Evolutionary conservation across 2,888 invertebrate species (phyloP).

Genomic region (Scelioninae gen. 2): DNA sequence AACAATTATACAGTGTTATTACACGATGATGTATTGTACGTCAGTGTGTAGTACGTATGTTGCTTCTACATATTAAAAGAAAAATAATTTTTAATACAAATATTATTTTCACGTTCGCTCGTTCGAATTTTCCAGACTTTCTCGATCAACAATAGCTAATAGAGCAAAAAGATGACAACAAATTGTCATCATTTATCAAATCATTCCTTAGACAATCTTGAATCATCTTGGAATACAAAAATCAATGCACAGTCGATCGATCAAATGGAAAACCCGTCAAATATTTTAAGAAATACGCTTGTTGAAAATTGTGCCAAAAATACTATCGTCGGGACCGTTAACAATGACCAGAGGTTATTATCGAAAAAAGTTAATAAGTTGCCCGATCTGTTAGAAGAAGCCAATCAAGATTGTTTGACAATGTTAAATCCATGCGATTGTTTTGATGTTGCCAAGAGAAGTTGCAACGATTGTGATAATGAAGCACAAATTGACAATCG

Average conservation of each 20-base stretch:
- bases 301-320: conserved; percentile 45
- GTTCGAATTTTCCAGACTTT: neutral
- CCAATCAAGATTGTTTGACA: conserved; percentile 17
- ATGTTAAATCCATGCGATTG: conserved; percentile 18
- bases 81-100: neutral
- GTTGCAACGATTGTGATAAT: conserved; percentile 21
- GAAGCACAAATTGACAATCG: neutral
- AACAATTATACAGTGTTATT: neutral
- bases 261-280: conserved; percentile 3
- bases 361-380: conserved; percentile 23
- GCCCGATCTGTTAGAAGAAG: conserved; percentile 41
- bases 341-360: conserved; percentile 15
- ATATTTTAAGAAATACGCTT: conserved; percentile 5
- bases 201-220: conserved; percentile 3
- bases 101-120: neutral
- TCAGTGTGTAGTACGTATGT: no score
- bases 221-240: conserved; percentile 1
- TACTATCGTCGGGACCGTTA: conserved; percentile 1
- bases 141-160: neutral
- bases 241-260: neutral
- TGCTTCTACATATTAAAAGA: no score
- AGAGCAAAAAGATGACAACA: conserved; percentile 14
- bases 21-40: no score
- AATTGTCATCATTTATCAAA: conserved; percentile 15
- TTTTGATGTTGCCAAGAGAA: neutral